These are phyloP conservation scores for Phylloscopus whistleri DNA, from an alignment of 2,113 vertebrate genomes.

Conservation along the genomic window DNA sequence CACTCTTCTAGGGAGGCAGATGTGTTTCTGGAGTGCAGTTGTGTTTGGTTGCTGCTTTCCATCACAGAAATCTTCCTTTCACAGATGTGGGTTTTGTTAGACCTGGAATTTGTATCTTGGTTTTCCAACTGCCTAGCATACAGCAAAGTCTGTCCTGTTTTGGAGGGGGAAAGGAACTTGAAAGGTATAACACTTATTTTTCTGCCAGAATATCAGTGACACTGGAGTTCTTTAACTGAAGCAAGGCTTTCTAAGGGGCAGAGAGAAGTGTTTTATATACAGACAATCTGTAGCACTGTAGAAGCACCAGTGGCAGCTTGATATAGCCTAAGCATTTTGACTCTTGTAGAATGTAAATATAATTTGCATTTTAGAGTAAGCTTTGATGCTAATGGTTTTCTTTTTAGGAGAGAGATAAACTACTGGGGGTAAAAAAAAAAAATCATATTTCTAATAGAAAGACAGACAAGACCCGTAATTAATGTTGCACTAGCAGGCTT, in stretches of 20 bases:
- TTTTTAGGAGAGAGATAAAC: slow-evolving; percentile 13
- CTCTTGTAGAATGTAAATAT: neutral
- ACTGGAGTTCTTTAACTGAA: neutral
- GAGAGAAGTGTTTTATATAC: neutral
- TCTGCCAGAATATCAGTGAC: neutral
- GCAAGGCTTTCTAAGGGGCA: neutral
- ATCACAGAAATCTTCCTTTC: neutral
- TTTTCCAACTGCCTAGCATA: neutral
- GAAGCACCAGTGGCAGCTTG: neutral
- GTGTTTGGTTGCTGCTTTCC: neutral
- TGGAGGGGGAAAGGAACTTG: neutral
- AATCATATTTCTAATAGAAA: slow-evolving; percentile 40
- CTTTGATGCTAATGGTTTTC: neutral
- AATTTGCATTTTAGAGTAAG: slow-evolving; percentile 12
- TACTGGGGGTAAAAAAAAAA: neutral
- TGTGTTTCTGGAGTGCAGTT: neutral
- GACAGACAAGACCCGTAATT: slow-evolving; percentile 56
- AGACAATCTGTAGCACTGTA: neutral
- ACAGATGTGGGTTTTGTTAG: neutral
- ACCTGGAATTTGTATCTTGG: neutral
- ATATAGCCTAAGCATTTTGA: slow-evolving; percentile 19
- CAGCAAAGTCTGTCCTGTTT: neutral
- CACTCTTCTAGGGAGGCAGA: neutral
- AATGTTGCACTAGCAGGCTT: slow-evolving; percentile 34
- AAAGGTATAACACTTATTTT: neutral